Evolutionary conservation across 2,113 vertebrate genomes (phyloP).

Genomic region (Maccullochella peelii): DNA sequence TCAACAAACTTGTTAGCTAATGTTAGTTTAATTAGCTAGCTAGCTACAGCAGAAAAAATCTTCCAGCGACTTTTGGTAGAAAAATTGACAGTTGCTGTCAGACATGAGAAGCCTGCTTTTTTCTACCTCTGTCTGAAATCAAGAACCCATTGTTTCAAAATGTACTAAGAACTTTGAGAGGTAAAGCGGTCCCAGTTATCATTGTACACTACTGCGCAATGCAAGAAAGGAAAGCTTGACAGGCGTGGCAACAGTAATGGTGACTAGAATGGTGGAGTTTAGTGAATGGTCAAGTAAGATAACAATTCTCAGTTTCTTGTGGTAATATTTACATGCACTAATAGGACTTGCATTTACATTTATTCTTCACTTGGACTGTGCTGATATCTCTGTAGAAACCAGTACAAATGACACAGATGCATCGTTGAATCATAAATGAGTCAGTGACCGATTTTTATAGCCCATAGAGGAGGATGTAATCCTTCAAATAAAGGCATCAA

Average conservation of each 20-base stretch:
- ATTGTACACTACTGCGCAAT: background rate
- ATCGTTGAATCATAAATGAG: background rate
- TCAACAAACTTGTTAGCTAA: no score
- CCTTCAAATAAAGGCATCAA: background rate
- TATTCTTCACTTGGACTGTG: background rate
- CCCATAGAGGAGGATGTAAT: background rate
- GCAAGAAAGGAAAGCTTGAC: background rate
- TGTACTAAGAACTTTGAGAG: no score
- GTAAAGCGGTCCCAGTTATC: background rate
- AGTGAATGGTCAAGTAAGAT: background rate
- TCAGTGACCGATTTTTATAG: background rate
- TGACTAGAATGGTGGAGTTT: background rate
- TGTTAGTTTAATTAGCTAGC: no score
- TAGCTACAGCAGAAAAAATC: no score
- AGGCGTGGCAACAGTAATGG: background rate
- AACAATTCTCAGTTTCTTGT: background rate
- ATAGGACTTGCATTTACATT: no score
- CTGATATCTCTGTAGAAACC: background rate
- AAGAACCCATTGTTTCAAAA: no score
- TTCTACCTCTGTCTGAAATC: no score
- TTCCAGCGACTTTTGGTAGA: no score
- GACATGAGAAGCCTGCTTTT: no score
- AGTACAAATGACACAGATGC: background rate
- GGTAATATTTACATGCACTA: background rate
- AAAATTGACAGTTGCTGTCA: no score